Evolutionary conservation across 2,888 invertebrate species (phyloP), one percentile per base, ranked within the genome.

Genomic region (Anthrax anthrax): DNA sequence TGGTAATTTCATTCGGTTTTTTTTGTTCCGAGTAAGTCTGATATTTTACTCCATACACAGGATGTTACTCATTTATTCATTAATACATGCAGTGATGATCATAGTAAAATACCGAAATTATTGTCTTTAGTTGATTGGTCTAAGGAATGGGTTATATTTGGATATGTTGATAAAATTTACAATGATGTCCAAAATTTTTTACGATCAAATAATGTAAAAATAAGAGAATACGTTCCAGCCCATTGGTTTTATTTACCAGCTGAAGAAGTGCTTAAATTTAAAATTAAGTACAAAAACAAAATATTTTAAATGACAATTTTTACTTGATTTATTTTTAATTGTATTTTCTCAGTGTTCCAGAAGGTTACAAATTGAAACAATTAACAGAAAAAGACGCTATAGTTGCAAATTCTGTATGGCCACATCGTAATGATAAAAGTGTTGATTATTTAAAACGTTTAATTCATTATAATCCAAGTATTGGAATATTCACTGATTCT

Each of bases 21-120:
- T 23, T 23, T 23, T 23, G 23, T 23, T 23, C 8, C n/a, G n/a
- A n/a, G n/a, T n/a, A n/a, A n/a, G n/a, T 23, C 23, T 23, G 23
- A 6, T 23, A 8, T 23, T 23, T 23, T 23, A 23, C 23, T 6
- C 4, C 23, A 23, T 23, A 23, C 23, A 23, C 32, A 64, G 65
- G 65, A 67, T 54, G 60, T 65, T 17, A 63, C 66, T 57, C 61
- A 64, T 34, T 43, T 67, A 10, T 63, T 62, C 48, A 43, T 67
- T 17, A 62, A 63, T 18, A 58, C 59, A 5, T 47, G 65, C 27
- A 55, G 54, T 16, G 37, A 42, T 4, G 54, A 52, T 19, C 57
- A 57, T 42, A 17, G 13, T 10, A 47, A 51, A 14, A 48, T 67
- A n/a, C 50, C 47, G 39, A 51, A 49, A 42, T 61, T 61, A 19